Percentiles rank a stretch among this genome's conserved stretches.
Conservation (phyloP, 2,888 invertebrate genomes). For the Clepsis dumicolana region DNA sequence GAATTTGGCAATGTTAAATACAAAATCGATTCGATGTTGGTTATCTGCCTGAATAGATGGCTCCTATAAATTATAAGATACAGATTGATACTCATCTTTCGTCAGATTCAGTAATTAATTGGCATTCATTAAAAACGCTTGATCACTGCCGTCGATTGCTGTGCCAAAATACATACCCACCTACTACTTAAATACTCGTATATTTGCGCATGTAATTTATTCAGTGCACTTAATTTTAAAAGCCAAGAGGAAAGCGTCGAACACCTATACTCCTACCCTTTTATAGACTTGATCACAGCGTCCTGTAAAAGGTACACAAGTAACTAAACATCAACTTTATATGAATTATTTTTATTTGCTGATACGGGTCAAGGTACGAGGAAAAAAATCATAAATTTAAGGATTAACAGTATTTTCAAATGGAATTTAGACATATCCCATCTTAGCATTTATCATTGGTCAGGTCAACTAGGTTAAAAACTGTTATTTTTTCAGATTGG, state of each 20-base stretch:
- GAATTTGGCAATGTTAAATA: neutral
- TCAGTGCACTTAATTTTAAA: neutral
- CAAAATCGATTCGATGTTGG: neutral
- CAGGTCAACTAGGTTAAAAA: no score
- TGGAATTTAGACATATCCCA: no score
- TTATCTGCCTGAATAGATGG: neutral
- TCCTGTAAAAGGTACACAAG: no score
- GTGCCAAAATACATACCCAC: neutral
- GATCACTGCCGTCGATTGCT: neutral
- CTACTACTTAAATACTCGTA: neutral
- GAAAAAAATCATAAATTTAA: no score
- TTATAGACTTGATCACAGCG: no score
- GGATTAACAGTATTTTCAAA: no score
- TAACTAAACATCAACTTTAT: no score
- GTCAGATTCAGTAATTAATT: neutral
- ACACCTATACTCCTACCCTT: no score
- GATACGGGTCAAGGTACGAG: no score
- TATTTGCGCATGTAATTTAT: neutral
- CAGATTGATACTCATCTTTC: neutral
- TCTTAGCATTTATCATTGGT: no score
- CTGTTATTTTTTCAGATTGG: no score
- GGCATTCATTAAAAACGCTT: neutral
- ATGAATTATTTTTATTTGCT: no score
- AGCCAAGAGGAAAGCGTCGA: neutral
- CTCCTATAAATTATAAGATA: neutral